Evolutionary conservation across 2,113 vertebrate genomes (phyloP), one percentile per base, ranked within the genome.

Genomic region (Prionailurus bengalensis): DNA sequence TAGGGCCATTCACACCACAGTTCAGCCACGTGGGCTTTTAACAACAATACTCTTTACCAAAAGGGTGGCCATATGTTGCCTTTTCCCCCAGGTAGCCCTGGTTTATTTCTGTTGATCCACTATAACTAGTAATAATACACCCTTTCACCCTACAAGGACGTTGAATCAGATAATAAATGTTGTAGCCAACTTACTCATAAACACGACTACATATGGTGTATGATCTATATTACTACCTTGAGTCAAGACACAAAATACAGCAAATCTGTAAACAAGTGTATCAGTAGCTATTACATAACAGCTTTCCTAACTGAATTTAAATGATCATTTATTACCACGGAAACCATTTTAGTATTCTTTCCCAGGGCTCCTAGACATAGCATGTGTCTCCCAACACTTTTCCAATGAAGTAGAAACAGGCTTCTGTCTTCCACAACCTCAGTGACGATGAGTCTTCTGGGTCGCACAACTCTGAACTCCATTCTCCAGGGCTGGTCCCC

Each of bases 381-480:
- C 7, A 16, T 68, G 31, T 85, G n/a, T 36, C n/a, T 87, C 48
- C 13, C 36, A 13, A 68, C 4, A 31, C 15, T 53, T 78, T n/a
- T 45, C 29, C 23, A 42, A 5, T n/a, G 45, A 66, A 42, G 25
- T 58, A 17, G 70, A 58, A 79, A 16, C 2, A 42, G 53, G 1
- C 17, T 42, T 48, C 79, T 48, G 33, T 33, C 17, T 39, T 86
- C 48, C 23, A 17, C 16, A 10, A 63, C 23, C 3, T 55, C 12
- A 25, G 3, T 2, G 6, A 51, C 4, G 55, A 7, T 0, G 6
- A 29, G 2, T 1, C 19, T 55, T 21, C 68, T 1, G 53, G 55
- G 53, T 7, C 5, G 1, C 27, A 17, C 4, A 0, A 5, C 4
- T 23, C 23, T 4, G 3, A 51, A n/a, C 3, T 10, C 27, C 1